Conservation (phyloP, 2,888 invertebrate genomes). For the Ophraella communa region DNA sequence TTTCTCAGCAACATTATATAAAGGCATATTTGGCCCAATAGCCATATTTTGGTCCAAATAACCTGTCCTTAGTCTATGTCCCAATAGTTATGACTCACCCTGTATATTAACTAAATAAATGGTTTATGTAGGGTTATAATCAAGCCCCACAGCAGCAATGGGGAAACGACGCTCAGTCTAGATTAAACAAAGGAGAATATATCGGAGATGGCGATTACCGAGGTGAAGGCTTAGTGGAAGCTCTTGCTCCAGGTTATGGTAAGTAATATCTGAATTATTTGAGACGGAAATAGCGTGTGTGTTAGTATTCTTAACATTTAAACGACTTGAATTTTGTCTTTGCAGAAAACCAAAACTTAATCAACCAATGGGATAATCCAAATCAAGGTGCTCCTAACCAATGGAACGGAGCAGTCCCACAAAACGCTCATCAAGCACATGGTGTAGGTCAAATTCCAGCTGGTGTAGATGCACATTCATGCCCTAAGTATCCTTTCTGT, state of each 20-base stretch:
- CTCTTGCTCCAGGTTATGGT: slow-evolving; percentile 53
- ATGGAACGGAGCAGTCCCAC: slow-evolving; percentile 35
- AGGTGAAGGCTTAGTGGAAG: slow-evolving; percentile 59
- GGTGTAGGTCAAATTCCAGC: slow-evolving; percentile 54
- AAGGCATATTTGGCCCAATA: too few species aligned
- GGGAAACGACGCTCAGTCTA: slow-evolving; percentile 46
- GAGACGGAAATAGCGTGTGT: too few species aligned
- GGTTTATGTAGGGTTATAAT: slow-evolving; percentile 16
- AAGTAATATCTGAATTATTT: too few species aligned
- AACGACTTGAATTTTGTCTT: not conserved
- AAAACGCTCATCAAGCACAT: slow-evolving; percentile 39
- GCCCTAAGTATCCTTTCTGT: slow-evolving; percentile 60
- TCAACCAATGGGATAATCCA: slow-evolving; percentile 34
- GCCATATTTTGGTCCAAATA: too few species aligned
- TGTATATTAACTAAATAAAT: too few species aligned
- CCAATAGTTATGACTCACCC: too few species aligned
- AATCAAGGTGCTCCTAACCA: slow-evolving; percentile 14
- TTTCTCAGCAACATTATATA: too few species aligned
- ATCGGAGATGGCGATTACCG: slow-evolving; percentile 58
- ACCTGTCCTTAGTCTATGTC: too few species aligned
- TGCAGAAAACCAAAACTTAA: slow-evolving; percentile 20
- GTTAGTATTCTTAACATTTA: not conserved
- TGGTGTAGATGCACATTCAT: slow-evolving; percentile 56
- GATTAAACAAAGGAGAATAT: slow-evolving; percentile 54
- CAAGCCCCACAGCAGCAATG: slow-evolving; percentile 46